Evolutionary conservation across 37 sponge, comb jelly and placozoan genomes (phyloP).

Genomic region (Cladorhizidae sp.): DNA sequence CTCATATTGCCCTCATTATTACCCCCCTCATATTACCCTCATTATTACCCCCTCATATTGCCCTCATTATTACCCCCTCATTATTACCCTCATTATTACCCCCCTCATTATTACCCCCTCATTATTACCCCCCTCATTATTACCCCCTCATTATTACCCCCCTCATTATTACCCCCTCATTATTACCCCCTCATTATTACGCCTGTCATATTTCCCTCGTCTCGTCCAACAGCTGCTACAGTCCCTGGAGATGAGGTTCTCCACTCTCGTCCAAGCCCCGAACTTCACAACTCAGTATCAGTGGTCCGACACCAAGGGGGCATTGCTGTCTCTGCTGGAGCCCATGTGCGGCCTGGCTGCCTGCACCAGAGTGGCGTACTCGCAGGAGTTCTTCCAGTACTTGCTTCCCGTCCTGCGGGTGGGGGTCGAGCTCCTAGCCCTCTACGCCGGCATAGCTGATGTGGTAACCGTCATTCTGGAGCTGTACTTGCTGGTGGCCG

Average conservation of each 20-base stretch:
- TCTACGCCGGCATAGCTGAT: constrained; percentile 25
- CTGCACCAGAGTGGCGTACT: background rate
- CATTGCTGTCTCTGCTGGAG: constrained; percentile 51
- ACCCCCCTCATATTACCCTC: no score
- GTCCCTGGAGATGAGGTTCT: constrained; percentile 35
- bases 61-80: no score
- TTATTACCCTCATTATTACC: no score
- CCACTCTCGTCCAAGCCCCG: constrained; percentile 4
- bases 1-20: no score
- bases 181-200: no score
- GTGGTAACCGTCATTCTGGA: constrained; percentile 44
- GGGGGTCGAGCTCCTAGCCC: constrained; percentile 38
- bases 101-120: no score
- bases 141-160: no score
- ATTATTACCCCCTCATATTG: no score
- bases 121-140: no score
- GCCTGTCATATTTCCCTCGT: no score
- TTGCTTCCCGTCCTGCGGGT: constrained; percentile 38
- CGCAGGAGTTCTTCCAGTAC: constrained; percentile 23
- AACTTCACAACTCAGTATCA: constrained; percentile 19
- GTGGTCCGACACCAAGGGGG: background rate
- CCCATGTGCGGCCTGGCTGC: constrained; percentile 46
- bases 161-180: no score
- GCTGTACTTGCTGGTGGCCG: constrained; percentile 53
- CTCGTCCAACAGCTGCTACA: constrained; percentile 46